These are phyloP conservation scores for Microplitis demolitor DNA, from an alignment of 1,140 invertebrate species.

Conservation along the genomic window DNA sequence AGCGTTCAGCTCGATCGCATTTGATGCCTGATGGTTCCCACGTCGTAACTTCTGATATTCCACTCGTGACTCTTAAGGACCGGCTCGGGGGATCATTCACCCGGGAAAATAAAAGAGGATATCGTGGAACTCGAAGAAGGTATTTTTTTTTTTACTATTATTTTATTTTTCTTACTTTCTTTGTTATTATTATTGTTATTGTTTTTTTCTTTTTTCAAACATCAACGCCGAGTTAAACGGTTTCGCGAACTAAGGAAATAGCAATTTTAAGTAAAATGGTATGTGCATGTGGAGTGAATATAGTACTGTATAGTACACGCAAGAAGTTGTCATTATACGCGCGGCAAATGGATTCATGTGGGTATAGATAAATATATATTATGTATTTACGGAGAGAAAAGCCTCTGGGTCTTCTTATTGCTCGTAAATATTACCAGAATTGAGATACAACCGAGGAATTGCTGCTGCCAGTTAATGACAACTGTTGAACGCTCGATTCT, in stretches of 20 bases:
- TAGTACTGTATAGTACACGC: background rate
- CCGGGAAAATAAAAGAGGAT: background rate
- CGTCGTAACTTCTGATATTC: constrained; percentile 3
- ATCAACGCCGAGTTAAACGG: background rate
- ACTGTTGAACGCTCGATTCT: background rate
- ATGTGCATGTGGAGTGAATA: background rate
- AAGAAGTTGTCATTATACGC: background rate
- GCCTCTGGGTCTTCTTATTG: background rate
- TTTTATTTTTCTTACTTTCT: too few species aligned
- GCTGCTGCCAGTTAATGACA: background rate
- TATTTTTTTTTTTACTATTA: background rate
- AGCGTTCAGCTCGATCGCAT: constrained; percentile 9
- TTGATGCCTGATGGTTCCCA: constrained; percentile 10
- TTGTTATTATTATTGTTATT: too few species aligned
- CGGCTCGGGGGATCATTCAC: constrained; percentile 6
- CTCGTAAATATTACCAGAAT: background rate
- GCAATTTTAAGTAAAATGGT: background rate
- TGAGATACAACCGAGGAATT: background rate
- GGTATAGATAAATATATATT: background rate
- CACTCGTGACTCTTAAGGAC: constrained; percentile 10
- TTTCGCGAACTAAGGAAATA: background rate
- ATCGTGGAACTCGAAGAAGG: background rate
- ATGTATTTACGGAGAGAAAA: background rate
- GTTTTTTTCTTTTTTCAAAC: too few species aligned
- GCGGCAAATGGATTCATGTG: background rate